Percentiles rank a stretch among this genome's conserved stretches.
Conservation (phyloP, 2,888 invertebrate genomes). For the Entomobrya proxima region DNA sequence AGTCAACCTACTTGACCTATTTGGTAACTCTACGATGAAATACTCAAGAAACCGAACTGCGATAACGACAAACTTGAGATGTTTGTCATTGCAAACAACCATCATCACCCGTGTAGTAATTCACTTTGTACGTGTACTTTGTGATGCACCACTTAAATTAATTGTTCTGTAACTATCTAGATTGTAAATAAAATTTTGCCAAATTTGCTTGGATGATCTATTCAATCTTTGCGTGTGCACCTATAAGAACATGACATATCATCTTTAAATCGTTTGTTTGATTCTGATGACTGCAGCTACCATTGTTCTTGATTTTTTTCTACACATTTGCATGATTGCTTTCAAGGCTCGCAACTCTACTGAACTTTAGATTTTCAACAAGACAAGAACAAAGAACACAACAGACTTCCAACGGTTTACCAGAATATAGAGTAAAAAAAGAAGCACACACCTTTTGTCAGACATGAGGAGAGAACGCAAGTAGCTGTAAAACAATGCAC, state of each 20-base stretch:
- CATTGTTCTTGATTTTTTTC: slow-evolving; percentile 43
- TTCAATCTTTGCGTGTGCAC: not conserved
- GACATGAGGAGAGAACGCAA: not conserved
- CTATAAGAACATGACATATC: not conserved
- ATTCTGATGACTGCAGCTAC: slow-evolving; percentile 1
- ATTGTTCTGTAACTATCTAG: slow-evolving; percentile 24
- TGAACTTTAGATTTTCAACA: not conserved
- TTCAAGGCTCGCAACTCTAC: slow-evolving; percentile 42
- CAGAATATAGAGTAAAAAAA: not conserved
- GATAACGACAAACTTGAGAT: not conserved
- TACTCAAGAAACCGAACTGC: not conserved
- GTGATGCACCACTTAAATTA: slow-evolving; percentile 18
- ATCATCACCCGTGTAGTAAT: not conserved
- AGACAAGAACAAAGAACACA: slow-evolving; percentile 33
- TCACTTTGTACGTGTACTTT: not conserved
- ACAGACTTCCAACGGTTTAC: not conserved
- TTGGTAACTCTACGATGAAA: slow-evolving; percentile 9
- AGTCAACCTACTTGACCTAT: slow-evolving; percentile 50
- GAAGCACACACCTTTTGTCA: not conserved
- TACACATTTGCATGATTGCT: slow-evolving; percentile 58
- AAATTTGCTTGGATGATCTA: not conserved
- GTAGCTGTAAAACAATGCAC: not conserved
- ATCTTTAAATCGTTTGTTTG: slow-evolving; percentile 7
- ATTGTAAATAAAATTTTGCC: slow-evolving; percentile 10
- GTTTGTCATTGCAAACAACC: not conserved